These are phyloP conservation scores for Octonoba sinensis DNA, from an alignment of 2,888 invertebrate genomes.

Conservation along the genomic window DNA sequence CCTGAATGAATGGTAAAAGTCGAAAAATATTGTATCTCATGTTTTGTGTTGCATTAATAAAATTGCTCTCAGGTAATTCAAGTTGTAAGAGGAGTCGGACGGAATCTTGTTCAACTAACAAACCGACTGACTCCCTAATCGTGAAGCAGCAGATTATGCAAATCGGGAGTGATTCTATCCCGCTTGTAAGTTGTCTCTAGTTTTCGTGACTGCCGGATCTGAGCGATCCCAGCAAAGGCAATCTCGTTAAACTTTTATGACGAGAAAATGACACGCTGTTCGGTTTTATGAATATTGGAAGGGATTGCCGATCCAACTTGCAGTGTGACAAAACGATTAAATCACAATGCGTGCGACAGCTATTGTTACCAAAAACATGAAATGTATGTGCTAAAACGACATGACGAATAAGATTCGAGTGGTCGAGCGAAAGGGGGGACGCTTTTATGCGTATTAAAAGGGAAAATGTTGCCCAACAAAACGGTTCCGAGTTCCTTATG, in stretches of 20 bases:
- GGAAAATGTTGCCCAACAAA: background rate
- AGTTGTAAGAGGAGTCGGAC: no score
- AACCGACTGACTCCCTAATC: no score
- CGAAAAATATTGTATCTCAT: no score
- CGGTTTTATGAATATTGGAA: constrained; percentile 13
- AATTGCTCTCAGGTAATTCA: no score
- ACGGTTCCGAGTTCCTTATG: constrained; percentile 11
- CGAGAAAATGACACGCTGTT: constrained; percentile 34
- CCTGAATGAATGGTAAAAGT: no score
- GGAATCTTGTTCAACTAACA: no score
- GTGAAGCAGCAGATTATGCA: no score
- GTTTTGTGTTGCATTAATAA: no score
- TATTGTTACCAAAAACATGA: constrained; percentile 15
- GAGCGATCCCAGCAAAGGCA: background rate
- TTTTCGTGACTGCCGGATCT: constrained; percentile 31
- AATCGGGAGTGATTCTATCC: no score
- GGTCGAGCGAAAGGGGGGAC: constrained; percentile 7
- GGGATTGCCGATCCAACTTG: background rate
- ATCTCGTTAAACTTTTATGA: constrained; percentile 35
- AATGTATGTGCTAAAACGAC: background rate
- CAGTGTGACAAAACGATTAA: constrained; percentile 54
- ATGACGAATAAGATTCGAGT: constrained; percentile 1
- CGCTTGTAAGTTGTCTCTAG: background rate
- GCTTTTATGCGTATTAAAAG: constrained; percentile 28
- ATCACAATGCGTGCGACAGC: constrained; percentile 32